Evolutionary conservation across 2,888 invertebrate species (phyloP).

Genomic region (Sphaerophoria taeniata): DNA sequence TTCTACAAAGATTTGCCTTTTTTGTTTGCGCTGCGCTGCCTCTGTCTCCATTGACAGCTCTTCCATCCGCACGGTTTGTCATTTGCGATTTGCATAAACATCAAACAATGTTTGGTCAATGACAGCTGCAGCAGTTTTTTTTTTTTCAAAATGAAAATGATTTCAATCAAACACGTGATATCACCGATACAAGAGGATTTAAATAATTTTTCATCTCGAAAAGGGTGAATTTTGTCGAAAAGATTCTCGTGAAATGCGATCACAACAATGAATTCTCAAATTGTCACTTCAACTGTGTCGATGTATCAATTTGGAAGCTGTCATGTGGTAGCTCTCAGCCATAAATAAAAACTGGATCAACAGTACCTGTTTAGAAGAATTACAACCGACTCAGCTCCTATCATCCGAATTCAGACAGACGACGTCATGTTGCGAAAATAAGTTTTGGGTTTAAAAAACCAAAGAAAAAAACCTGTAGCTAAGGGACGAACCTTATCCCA

Average conservation of each 20-base stretch:
- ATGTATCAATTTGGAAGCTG: constrained; percentile 39
- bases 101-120: constrained; percentile 59
- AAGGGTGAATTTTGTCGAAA: constrained; percentile 37
- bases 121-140: constrained; percentile 48
- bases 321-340: constrained; percentile 25
- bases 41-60: constrained; percentile 64
- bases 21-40: constrained; percentile 39
- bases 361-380: neutral
- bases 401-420: constrained; percentile 27
- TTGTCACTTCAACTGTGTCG: constrained; percentile 28
- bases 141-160: constrained; percentile 22
- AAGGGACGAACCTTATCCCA: constrained; percentile 22
- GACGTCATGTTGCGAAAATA: constrained; percentile 63
- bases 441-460: constrained; percentile 44
- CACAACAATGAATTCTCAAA: constrained; percentile 23
- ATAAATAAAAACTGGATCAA: constrained; percentile 9
- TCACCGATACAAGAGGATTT: constrained; percentile 16
- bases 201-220: neutral
- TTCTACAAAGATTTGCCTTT: neutral
- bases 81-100: constrained; percentile 65
- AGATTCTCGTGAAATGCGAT: constrained; percentile 12
- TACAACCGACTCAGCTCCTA: constrained; percentile 29
- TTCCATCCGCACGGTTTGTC: constrained; percentile 58
- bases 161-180: constrained; percentile 44
- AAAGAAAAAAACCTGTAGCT: constrained; percentile 61